phyloP scores from a whole-genome alignment of 2,797 vertebrate species.

The Schizopygopsis malacanthus region DNA sequence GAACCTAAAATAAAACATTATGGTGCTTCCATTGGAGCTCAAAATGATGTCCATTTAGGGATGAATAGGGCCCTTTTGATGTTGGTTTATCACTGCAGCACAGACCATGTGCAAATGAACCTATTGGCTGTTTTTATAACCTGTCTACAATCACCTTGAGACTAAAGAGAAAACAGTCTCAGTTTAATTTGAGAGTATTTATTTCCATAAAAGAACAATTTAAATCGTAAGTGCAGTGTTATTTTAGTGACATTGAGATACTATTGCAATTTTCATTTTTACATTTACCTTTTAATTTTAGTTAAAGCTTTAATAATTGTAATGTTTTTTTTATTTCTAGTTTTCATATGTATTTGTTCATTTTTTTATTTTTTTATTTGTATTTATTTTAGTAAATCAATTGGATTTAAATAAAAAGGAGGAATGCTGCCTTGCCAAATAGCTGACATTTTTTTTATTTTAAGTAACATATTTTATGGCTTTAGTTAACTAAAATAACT shows the following conservation, averaged over 20 bases:
- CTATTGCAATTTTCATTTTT: background rate
- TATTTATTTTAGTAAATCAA: background rate
- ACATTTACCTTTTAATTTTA: background rate
- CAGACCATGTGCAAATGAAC: background rate
- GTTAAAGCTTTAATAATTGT: background rate
- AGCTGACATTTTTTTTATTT: background rate
- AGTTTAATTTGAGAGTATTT: constrained; percentile 5
- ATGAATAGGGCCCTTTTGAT: background rate
- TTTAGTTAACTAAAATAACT: background rate
- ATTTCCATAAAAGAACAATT: background rate
- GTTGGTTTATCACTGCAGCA: background rate
- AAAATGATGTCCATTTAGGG: background rate
- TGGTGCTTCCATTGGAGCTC: background rate
- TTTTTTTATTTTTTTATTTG: background rate
- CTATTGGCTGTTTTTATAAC: background rate
- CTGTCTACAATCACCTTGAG: background rate
- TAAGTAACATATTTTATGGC: background rate
- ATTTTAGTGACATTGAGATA: background rate
- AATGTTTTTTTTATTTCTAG: background rate
- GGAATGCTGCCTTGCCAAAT: background rate
- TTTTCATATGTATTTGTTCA: background rate
- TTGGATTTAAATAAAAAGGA: background rate
- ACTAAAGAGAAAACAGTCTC: constrained; percentile 1
- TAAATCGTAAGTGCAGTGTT: background rate
- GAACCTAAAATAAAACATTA: background rate